phyloP scores from a whole-genome alignment of 2,113 vertebrate species.

The Xiphophorus couchianus region DNA sequence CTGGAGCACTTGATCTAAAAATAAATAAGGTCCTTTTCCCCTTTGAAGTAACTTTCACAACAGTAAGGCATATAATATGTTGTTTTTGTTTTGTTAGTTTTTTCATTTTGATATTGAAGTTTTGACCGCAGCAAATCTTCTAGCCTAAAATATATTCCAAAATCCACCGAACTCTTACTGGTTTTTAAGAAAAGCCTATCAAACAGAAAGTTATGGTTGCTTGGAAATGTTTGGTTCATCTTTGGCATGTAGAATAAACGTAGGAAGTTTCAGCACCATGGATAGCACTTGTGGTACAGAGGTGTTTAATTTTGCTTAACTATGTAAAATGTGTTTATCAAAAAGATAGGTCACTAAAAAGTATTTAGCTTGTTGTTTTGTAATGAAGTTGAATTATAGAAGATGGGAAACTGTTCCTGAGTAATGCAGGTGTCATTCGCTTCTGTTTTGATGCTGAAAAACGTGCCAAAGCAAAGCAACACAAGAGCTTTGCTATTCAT shows the following conservation, averaged over 20 bases:
- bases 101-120: not conserved
- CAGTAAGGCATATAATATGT: not conserved
- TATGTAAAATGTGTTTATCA: not conserved
- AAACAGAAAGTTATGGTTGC: not conserved
- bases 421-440: not conserved
- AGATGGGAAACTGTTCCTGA: not conserved
- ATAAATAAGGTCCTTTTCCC: not conserved
- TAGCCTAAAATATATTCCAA: not conserved
- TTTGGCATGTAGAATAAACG: not conserved
- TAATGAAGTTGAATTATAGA: not conserved
- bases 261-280: slow-evolving; percentile 59
- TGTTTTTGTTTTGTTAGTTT: not conserved
- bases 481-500: slow-evolving; percentile 8
- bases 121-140: not conserved
- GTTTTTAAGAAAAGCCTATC: no score
- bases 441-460: not conserved
- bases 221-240: not conserved
- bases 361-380: not conserved
- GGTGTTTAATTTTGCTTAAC: not conserved
- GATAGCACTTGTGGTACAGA: not conserved
- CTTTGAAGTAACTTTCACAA: not conserved
- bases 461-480: not conserved
- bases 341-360: not conserved
- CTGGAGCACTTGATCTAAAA: not conserved
- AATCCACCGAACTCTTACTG: no score